Percentiles rank a stretch among this genome's conserved stretches.
Evolutionary conservation across 1,140 invertebrate species (phyloP).

Genomic region (Cydia pomonella): DNA sequence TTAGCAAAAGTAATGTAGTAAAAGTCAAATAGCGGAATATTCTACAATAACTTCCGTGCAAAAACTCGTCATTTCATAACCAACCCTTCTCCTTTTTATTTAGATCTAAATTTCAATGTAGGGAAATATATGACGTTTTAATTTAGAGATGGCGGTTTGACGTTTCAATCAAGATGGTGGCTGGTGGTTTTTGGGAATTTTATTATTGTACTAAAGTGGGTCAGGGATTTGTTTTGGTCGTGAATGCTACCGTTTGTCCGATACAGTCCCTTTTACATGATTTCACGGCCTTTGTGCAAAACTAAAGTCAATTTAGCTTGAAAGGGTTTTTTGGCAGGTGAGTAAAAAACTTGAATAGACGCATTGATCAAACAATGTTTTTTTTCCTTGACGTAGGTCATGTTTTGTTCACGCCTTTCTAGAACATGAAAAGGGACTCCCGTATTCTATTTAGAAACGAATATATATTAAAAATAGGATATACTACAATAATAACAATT

Average conservation of each 20-base stretch:
- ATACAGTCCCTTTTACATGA: background rate
- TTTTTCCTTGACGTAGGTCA: background rate
- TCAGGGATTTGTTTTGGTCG: conserved; percentile 19
- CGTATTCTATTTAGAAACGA: background rate
- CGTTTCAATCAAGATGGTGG: conserved; percentile 30
- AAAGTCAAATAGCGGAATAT: background rate
- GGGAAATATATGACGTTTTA: background rate
- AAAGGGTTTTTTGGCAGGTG: conserved; percentile 7
- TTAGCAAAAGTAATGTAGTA: background rate
- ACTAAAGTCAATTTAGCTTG: conserved; percentile 11
- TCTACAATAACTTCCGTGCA: background rate
- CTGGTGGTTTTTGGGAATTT: background rate
- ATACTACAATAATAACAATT: background rate
- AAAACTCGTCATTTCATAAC: background rate
- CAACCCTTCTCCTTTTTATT: background rate
- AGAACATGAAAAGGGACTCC: background rate
- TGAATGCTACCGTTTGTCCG: conserved; percentile 12
- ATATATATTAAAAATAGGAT: background rate
- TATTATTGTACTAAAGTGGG: conserved; percentile 24
- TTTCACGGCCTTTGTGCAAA: background rate
- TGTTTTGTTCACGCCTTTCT: background rate
- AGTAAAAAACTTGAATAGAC: background rate
- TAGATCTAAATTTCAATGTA: background rate
- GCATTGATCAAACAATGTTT: background rate
- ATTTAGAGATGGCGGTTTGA: conserved; percentile 3